phyloP scores from a whole-genome alignment of 2,113 vertebrate species.

The Saguinus imperator region DNA sequence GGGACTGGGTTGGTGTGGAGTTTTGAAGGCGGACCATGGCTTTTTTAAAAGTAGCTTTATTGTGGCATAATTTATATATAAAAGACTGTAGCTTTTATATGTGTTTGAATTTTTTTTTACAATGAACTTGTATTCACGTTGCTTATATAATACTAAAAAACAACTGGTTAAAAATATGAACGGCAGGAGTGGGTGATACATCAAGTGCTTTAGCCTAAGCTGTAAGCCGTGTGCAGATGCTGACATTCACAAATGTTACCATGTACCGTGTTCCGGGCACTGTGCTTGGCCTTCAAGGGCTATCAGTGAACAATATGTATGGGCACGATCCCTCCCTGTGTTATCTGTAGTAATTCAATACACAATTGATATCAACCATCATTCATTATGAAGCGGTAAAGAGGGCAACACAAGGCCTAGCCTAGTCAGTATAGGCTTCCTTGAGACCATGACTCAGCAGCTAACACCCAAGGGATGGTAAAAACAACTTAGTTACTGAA shows the following conservation, averaged over 20 bases:
- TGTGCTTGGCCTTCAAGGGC: too few species aligned
- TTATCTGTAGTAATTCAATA: background rate
- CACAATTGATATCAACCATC: background rate
- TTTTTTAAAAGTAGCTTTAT: background rate
- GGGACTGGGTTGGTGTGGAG: background rate
- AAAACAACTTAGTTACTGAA: background rate
- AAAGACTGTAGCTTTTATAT: background rate
- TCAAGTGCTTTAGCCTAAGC: background rate
- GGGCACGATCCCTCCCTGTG: background rate
- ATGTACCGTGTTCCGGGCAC: background rate
- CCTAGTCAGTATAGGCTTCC: background rate
- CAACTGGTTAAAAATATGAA: conserved; percentile 31
- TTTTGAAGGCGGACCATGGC: background rate
- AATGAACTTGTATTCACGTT: background rate
- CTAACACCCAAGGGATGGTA: background rate
- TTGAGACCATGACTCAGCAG: background rate
- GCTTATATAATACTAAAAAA: conserved; percentile 33
- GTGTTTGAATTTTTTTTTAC: background rate
- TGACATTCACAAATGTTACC: background rate
- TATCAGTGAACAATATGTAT: background rate
- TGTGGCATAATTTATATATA: background rate
- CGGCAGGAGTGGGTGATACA: background rate
- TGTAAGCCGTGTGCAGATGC: background rate
- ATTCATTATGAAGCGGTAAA: background rate
- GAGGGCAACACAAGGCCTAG: background rate